Conservation (phyloP, 2,113 vertebrate genomes). For the Atractosteus spatula region DNA sequence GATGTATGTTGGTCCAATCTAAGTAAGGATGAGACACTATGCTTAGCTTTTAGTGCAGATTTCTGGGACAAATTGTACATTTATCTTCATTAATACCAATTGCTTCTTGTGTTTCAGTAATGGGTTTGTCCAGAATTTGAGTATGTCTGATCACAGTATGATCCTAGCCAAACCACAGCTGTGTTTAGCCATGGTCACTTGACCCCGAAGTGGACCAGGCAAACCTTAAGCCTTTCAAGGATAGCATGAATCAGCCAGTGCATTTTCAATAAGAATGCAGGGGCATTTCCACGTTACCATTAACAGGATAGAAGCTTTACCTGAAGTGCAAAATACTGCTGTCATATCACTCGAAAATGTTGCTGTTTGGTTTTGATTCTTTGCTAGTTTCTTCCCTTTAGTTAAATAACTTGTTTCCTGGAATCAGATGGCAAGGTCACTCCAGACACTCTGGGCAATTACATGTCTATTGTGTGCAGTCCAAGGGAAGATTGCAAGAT, state of each 20-base stretch:
- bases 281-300: no score
- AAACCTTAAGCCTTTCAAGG: slow-evolving; percentile 29
- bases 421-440: slow-evolving; percentile 56
- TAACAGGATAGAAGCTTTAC: no score
- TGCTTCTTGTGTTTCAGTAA: neutral
- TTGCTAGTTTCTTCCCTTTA: slow-evolving; percentile 6
- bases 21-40: no score
- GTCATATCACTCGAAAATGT: neutral
- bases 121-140: no score
- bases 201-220: slow-evolving; percentile 37
- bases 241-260: slow-evolving; percentile 15
- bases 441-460: slow-evolving; percentile 32
- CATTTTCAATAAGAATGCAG: neutral
- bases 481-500: slow-evolving; percentile 52
- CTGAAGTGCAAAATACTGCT: neutral
- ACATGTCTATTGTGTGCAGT: slow-evolving; percentile 54
- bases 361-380: slow-evolving; percentile 42
- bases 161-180: slow-evolving; percentile 5
- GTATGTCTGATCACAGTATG: neutral
- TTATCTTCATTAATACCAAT: slow-evolving; percentile 18
- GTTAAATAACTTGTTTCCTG: slow-evolving; percentile 35
- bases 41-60: neutral
- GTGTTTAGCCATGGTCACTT: slow-evolving; percentile 23
- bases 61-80: neutral
- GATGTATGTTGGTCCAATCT: no score